Percentiles rank a stretch among this genome's conserved stretches.
Conservation (phyloP, 2,797 vertebrate species). For the Leuciscus waleckii region DNA sequence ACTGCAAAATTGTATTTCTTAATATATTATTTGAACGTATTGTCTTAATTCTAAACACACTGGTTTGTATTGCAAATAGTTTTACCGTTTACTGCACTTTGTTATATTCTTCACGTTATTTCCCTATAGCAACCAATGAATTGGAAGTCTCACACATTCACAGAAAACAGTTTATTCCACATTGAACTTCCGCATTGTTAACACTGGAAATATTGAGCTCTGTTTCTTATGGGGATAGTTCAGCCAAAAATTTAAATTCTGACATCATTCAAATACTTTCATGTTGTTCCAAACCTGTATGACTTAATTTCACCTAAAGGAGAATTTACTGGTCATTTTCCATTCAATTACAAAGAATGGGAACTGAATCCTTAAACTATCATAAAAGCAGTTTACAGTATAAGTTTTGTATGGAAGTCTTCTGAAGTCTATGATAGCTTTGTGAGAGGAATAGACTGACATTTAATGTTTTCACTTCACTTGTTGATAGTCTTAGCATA, state of each 20-base stretch:
- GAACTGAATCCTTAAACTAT: not conserved
- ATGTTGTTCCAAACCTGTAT: not conserved
- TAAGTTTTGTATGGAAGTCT: not conserved
- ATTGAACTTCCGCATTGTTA: not conserved
- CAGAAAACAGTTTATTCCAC: not conserved
- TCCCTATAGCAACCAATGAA: not conserved
- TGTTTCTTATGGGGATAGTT: constrained; percentile 5
- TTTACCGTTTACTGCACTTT: not conserved
- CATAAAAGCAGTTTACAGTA: not conserved
- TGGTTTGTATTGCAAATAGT: not conserved
- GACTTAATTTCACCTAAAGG: not conserved
- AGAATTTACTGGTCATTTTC: not conserved
- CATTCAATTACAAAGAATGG: not conserved
- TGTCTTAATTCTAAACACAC: not conserved
- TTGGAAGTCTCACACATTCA: not conserved
- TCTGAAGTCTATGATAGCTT: not conserved
- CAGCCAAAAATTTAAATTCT: not conserved
- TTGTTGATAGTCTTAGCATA: not conserved
- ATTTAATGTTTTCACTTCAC: not conserved
- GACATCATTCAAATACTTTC: not conserved
- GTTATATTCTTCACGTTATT: not conserved
- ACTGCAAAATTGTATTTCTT: not conserved
- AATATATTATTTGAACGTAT: not conserved
- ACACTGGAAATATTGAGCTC: not conserved
- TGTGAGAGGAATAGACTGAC: not conserved